Conservation (phyloP, 2,888 invertebrate species). For the Pomacea canaliculata region DNA sequence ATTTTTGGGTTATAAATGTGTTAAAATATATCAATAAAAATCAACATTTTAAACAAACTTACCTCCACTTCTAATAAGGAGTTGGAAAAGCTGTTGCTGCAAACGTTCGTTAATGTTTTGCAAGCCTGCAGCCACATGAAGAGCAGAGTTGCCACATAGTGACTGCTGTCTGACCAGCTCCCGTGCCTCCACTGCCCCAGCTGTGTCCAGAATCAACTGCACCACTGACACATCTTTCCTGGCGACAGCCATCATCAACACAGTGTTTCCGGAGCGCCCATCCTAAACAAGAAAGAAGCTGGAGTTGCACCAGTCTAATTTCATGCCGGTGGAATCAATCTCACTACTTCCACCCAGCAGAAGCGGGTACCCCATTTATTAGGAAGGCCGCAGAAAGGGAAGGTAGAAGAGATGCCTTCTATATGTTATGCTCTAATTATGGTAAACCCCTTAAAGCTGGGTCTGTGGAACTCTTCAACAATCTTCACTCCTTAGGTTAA, state of each 20-base stretch:
- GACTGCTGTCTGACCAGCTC: neutral
- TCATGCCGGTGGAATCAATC: neutral
- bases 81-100: neutral
- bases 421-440: too few species aligned
- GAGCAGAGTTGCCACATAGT: neutral
- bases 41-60: neutral
- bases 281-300: neutral
- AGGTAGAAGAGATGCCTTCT: too few species aligned
- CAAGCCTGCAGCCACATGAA: slow-evolving; percentile 2
- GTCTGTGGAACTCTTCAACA: too few species aligned
- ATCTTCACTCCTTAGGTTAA: too few species aligned
- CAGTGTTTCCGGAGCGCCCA: neutral
- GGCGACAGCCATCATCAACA: slow-evolving; percentile 5
- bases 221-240: neutral
- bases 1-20: too few species aligned
- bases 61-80: slow-evolving; percentile 1
- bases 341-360: neutral
- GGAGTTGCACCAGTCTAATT: neutral
- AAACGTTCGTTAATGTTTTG: neutral
- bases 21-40: too few species aligned
- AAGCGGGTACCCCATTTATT: neutral
- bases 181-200: neutral
- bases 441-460: too few species aligned
- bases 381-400: too few species aligned
- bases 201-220: neutral